A percentile compares a stretch with the other conserved stretches of the same genome.
phyloP scores from a whole-genome alignment of 2,888 invertebrate species.

The Drosophila affinis region DNA sequence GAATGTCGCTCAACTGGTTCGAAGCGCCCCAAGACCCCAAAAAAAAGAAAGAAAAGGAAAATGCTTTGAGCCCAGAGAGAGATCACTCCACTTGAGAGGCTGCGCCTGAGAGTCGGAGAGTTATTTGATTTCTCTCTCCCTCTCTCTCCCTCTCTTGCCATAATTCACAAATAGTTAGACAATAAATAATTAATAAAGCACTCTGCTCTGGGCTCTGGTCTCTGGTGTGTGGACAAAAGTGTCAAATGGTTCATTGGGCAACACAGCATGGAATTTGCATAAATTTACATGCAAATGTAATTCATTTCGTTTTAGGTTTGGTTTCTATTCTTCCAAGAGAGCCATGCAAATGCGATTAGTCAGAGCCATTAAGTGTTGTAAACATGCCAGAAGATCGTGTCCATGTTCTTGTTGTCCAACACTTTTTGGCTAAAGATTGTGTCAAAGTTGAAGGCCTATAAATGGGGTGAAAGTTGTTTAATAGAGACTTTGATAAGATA shows the following conservation, averaged over 20 bases:
- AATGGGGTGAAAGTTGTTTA: background rate
- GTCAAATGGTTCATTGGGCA: conserved; percentile 73
- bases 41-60: conserved; percentile 57
- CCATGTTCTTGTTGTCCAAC: conserved; percentile 34
- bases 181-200: conserved; percentile 75
- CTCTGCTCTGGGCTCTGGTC: conserved; percentile 17
- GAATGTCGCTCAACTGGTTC: conserved; percentile 77
- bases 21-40: conserved; percentile 31
- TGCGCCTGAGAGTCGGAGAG: conserved; percentile 14
- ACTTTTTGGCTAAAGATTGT: conserved; percentile 12
- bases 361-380: conserved; percentile 29
- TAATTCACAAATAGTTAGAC: conserved; percentile 67
- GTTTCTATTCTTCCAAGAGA: conserved; percentile 23
- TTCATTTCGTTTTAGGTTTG: conserved; percentile 46
- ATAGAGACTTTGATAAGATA: background rate
- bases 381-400: conserved; percentile 29
- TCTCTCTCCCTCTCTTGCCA: conserved; percentile 48
- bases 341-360: conserved; percentile 42
- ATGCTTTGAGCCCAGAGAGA: conserved; percentile 50
- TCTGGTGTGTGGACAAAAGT: conserved; percentile 70
- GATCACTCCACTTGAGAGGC: conserved; percentile 30
- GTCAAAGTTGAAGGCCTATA: background rate
- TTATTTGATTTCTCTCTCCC: conserved; percentile 31
- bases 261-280: conserved; percentile 70
- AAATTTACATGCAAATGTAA: conserved; percentile 60